A percentile compares a stretch with the other conserved stretches of the same genome.
phyloP scores from a whole-genome alignment of 2,113 vertebrate genomes.

The Nanorana parkeri region DNA sequence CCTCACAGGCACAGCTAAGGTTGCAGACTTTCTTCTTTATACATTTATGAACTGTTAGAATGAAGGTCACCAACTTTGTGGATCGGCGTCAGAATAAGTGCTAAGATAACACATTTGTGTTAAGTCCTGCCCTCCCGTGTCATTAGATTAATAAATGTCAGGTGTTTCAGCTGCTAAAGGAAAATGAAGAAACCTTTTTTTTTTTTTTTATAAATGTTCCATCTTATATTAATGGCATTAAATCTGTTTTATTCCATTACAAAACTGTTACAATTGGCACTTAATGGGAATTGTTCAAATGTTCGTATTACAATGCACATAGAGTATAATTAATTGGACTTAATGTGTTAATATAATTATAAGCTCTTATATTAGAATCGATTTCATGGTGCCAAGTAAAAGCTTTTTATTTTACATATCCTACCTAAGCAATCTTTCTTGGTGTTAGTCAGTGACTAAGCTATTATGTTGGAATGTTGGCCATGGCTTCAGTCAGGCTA shows the following conservation, averaged over 20 bases:
- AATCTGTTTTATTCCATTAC: neutral
- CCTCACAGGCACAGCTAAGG: constrained; percentile 24
- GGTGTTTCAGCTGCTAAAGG: constrained; percentile 9
- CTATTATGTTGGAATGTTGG: no score
- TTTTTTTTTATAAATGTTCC: constrained; percentile 27
- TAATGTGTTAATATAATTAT: neutral
- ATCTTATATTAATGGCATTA: neutral
- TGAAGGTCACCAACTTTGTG: constrained; percentile 37
- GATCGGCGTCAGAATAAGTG: constrained; percentile 39
- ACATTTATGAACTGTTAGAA: constrained; percentile 50
- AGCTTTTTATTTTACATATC: neutral
- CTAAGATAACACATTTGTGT: constrained; percentile 43
- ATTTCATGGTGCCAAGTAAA: no score
- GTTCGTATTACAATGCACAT: neutral
- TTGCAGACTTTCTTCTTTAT: constrained; percentile 13
- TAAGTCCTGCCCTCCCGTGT: constrained; percentile 28
- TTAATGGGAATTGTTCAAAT: neutral
- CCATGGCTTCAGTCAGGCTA: no score
- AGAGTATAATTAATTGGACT: constrained; percentile 59
- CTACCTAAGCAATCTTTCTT: neutral
- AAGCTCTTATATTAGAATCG: no score
- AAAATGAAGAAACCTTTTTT: neutral
- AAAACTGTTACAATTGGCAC: neutral
- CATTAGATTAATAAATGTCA: constrained; percentile 40
- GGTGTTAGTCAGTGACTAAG: no score